Evolutionary conservation across 2,113 vertebrate species (phyloP).

Genomic region (Amphiprion percula): DNA sequence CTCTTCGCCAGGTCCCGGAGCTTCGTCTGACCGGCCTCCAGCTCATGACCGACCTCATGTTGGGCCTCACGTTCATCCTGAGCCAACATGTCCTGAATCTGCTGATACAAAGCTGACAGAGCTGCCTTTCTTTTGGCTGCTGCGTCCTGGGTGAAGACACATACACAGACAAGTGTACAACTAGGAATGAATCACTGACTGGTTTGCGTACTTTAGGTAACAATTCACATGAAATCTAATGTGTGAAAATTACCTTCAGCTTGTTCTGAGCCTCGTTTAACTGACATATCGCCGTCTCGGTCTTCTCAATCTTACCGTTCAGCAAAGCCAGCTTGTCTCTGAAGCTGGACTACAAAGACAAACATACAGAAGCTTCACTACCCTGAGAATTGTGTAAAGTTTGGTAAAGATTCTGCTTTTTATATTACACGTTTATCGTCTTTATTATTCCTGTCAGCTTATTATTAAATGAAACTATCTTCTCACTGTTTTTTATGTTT

Average conservation of each 20-base stretch:
- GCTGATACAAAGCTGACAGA: slow-evolving; percentile 81
- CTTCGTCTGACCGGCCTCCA: slow-evolving; percentile 81
- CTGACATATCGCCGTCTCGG: slow-evolving; percentile 65
- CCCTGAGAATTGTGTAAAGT: too few species aligned
- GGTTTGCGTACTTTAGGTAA: not conserved
- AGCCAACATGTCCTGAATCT: slow-evolving; percentile 86
- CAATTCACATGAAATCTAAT: not conserved
- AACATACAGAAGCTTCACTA: not conserved
- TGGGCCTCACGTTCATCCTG: slow-evolving; percentile 76
- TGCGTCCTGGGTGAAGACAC: slow-evolving; percentile 75
- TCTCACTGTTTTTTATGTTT: too few species aligned
- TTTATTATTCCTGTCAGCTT: too few species aligned
- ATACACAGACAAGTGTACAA: not conserved
- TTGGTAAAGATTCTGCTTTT: too few species aligned
- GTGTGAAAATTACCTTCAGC: slow-evolving; percentile 76
- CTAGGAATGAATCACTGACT: too few species aligned
- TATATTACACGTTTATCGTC: too few species aligned
- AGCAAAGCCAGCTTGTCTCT: slow-evolving; percentile 80
- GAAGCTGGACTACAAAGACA: slow-evolving; percentile 77
- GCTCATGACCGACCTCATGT: slow-evolving; percentile 83
- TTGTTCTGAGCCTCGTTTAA: slow-evolving; percentile 79
- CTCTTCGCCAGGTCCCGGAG: slow-evolving; percentile 71
- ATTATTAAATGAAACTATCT: too few species aligned
- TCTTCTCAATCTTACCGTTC: slow-evolving; percentile 81
- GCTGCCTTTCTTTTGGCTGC: slow-evolving; percentile 74